These are phyloP conservation scores for Diloba caeruleocephala DNA, from an alignment of 2,888 invertebrate genomes.

Conservation along the genomic window DNA sequence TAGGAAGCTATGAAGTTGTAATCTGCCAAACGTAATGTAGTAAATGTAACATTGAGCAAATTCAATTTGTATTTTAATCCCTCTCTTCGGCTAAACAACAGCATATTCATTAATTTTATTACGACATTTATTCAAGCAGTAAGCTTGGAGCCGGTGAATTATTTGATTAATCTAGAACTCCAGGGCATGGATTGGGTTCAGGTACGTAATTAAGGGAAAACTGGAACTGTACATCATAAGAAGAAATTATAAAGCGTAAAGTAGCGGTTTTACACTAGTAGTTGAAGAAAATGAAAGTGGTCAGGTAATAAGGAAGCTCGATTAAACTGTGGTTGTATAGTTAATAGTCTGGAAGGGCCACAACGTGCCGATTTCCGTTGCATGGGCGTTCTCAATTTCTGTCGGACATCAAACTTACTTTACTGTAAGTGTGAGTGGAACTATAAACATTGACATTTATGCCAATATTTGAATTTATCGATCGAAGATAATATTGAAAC, in stretches of 20 bases:
- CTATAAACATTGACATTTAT: constrained; percentile 41
- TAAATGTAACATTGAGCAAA: constrained; percentile 27
- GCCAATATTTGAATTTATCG: constrained; percentile 48
- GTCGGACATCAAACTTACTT: constrained; percentile 40
- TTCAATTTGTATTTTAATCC: constrained; percentile 45
- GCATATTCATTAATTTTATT: constrained; percentile 63
- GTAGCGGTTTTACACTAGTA: constrained; percentile 51
- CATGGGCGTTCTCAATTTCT: constrained; percentile 45
- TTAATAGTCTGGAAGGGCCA: constrained; percentile 57
- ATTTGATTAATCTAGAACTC: constrained; percentile 60
- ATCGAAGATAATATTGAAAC: constrained; percentile 23
- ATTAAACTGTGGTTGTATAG: constrained; percentile 65
- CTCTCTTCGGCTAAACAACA: constrained; percentile 41
- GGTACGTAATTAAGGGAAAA: constrained; percentile 55
- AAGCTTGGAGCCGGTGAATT: constrained; percentile 51
- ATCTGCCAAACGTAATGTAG: constrained; percentile 27
- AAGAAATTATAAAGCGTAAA: constrained; percentile 52
- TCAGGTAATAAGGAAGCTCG: constrained; percentile 70
- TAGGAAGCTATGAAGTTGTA: not conserved
- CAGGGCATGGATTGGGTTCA: constrained; percentile 42
- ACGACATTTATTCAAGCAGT: constrained; percentile 62
- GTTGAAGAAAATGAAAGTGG: constrained; percentile 68
- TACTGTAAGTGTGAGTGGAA: constrained; percentile 37
- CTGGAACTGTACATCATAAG: constrained; percentile 55
- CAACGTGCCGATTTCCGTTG: constrained; percentile 40